A percentile compares a stretch with the other conserved stretches of the same genome.
Conservation (phyloP, 2,888 invertebrate species). For the Margaritifera margaritifera region DNA sequence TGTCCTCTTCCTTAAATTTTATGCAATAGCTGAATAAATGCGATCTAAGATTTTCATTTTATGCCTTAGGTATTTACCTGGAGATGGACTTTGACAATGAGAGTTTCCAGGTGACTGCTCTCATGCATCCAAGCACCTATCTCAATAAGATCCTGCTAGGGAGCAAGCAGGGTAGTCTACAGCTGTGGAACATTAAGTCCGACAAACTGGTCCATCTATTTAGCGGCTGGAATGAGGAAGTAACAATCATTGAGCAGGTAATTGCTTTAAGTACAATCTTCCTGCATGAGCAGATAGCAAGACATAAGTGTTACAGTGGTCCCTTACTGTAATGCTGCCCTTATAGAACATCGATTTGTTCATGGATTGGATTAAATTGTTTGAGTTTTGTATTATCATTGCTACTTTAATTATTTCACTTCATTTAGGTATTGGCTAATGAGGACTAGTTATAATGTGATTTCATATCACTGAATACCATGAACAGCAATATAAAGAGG, state of each 20-base stretch:
- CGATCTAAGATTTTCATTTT: constrained; percentile 3
- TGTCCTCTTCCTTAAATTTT: no score
- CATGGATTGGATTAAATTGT: no score
- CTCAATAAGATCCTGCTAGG: constrained; percentile 93
- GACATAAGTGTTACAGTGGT: no score
- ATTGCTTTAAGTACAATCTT: neutral
- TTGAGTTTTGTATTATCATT: no score
- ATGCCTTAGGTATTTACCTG: constrained; percentile 66
- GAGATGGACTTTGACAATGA: constrained; percentile 75
- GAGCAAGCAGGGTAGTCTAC: constrained; percentile 87
- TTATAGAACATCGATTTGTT: no score
- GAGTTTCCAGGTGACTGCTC: constrained; percentile 84
- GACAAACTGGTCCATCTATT: constrained; percentile 80
- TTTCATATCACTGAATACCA: no score
- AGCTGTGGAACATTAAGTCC: constrained; percentile 91
- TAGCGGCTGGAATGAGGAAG: constrained; percentile 81
- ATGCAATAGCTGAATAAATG: neutral
- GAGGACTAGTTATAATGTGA: no score
- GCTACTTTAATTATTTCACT: no score
- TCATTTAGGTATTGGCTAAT: no score
- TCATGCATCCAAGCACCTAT: constrained; percentile 96
- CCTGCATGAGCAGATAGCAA: neutral
- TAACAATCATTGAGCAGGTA: constrained; percentile 84
- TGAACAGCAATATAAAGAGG: no score
- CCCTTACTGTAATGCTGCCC: no score